Evolutionary conservation across 2,888 invertebrate species (phyloP).

Genomic region (Chamaedrilus cognettii): DNA sequence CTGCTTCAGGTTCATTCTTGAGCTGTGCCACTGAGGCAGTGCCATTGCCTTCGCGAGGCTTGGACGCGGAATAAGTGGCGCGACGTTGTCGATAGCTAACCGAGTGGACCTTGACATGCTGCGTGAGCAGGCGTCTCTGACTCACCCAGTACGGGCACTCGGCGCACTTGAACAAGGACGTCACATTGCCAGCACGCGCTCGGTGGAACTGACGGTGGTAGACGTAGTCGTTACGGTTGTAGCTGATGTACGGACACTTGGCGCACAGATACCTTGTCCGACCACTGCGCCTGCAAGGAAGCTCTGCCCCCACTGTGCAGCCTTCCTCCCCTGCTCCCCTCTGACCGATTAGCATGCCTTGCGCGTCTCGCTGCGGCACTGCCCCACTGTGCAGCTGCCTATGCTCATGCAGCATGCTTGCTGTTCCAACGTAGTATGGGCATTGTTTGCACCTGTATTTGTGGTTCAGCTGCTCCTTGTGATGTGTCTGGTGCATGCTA

Average conservation of each 20-base stretch:
- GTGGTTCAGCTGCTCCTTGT: conserved; percentile 69
- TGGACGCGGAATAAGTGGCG: conserved; percentile 48
- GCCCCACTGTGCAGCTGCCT: conserved; percentile 67
- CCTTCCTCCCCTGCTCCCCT: too few species aligned
- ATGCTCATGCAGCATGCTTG: conserved; percentile 67
- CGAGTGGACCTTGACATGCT: conserved; percentile 78
- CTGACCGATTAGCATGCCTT: too few species aligned
- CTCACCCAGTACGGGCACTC: conserved; percentile 83
- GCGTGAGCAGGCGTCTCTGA: conserved; percentile 76
- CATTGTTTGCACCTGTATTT: conserved; percentile 80
- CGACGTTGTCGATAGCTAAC: conserved; percentile 28
- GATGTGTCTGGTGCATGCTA: conserved; percentile 68
- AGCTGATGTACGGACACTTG: conserved; percentile 82
- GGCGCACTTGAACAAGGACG: conserved; percentile 77
- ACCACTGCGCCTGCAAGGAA: not conserved
- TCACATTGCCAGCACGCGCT: conserved; percentile 65
- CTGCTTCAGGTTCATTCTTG: too few species aligned
- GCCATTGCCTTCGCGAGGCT: too few species aligned
- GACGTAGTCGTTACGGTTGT: conserved; percentile 82
- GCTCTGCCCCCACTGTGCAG: not conserved
- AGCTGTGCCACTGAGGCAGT: not conserved
- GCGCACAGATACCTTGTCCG: conserved; percentile 68
- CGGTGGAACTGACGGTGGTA: conserved; percentile 87
- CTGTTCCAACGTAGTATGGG: conserved; percentile 71
- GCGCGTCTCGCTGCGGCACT: too few species aligned